Base-by-base conservation (phyloP, 2,888 invertebrate genomes). In the Pristionchus fissidentatus region DNA sequence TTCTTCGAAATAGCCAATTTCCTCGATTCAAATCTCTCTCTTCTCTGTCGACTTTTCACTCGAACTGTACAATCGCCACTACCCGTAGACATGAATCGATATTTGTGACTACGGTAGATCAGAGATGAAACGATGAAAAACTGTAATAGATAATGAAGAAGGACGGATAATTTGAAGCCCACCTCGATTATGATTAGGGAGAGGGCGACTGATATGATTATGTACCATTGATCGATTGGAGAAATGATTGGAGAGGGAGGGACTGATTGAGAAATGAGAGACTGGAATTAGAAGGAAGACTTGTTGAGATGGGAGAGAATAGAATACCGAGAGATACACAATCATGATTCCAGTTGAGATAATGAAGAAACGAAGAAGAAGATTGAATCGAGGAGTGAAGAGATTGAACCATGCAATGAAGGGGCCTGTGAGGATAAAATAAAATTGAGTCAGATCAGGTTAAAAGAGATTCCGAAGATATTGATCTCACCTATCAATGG, bases 381-480 rank as follows among this genome's bases (percentile, higher is more conserved):
- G 60, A 79, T 79, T 79, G 43, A n/a, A 35, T 57, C 79, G 57
- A 32, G 79, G 79, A 38, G 60, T 60, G 79, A 79, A 79, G 10
- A 79, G 41, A 35, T 29, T 32, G 13, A 79, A 49, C 79, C 79
- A 79, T 26, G 79, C 79, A 15, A 79, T 43, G 79, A 79, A 32
- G 8, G 60, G 79, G 41, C 57, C 79, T 55, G 60, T 1, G 10
- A 77, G n/a, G n/a, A 55, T 55, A 55, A 5, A n/a, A 41, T 3
- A 41, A 32, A 52, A 26, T 77, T 77, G 22, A 5, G n/a, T n/a
- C n/a, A n/a, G n/a, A n/a, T n/a, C n/a, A n/a, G 32, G 15, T 26
- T 60, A 0, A 41, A 43, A 79, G 43, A 79, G 26, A 38, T 7
- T 22, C 41, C 4, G 7, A 15, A 35, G 35, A n/a, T n/a, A n/a